phyloP scores from a whole-genome alignment of 2,797 vertebrate species.

The Chrysocyon brachyurus region DNA sequence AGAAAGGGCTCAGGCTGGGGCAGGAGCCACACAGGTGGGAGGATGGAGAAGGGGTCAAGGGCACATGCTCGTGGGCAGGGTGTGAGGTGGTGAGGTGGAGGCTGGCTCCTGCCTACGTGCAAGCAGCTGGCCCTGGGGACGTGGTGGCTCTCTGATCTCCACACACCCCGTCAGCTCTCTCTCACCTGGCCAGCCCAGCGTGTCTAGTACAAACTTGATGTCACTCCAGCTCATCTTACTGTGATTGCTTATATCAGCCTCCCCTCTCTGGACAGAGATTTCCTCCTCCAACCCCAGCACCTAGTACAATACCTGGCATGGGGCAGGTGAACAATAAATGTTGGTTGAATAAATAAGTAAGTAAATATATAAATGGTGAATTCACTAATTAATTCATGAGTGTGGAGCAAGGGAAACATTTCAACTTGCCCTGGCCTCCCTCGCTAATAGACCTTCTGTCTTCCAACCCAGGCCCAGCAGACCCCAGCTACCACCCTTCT shows the following conservation, averaged over 20 bases:
- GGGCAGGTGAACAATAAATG: background rate
- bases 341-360: conserved; percentile 31
- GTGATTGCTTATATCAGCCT: background rate
- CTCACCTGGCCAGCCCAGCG: background rate
- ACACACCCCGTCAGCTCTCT: background rate
- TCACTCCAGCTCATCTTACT: background rate
- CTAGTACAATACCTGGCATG: background rate
- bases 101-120: no score
- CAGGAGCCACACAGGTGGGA: rapidly evolving
- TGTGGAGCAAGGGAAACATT: background rate
- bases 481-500: background rate
- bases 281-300: background rate
- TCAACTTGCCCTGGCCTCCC: no score
- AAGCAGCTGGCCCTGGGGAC: background rate
- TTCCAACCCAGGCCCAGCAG: background rate
- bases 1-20: background rate
- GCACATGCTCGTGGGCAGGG: background rate
- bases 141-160: background rate
- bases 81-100: rapidly evolving
- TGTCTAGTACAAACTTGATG: no score
- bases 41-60: background rate
- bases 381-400: background rate
- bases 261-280: background rate
- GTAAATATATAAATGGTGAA: background rate
- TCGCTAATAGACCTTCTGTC: background rate